phyloP scores from a whole-genome alignment of 2,888 invertebrate species.

The Drosophila aldrichi region DNA sequence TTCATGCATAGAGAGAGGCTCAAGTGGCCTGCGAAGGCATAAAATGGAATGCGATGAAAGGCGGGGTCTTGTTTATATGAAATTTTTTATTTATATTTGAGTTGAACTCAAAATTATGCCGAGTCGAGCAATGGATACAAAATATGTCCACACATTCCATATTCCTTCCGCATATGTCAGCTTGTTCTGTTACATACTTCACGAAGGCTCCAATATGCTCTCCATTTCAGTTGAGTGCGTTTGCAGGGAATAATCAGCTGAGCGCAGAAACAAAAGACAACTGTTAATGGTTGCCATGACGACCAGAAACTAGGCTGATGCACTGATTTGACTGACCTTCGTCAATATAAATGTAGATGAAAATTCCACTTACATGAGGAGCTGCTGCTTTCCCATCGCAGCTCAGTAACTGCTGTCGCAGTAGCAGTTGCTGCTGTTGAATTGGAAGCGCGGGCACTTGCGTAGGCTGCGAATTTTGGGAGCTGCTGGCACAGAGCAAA shows the following conservation, averaged over 20 bases:
- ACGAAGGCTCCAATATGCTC: background rate
- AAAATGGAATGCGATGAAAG: background rate
- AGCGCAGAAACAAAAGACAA: background rate
- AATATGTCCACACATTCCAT: too few species aligned
- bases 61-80: background rate
- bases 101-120: background rate
- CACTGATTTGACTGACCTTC: background rate
- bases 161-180: too few species aligned
- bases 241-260: conserved; percentile 33
- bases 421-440: conserved; percentile 31
- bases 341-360: background rate
- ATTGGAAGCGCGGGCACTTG: conserved; percentile 9
- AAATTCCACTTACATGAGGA: conserved; percentile 26
- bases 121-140: too few species aligned
- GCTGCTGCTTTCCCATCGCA: background rate
- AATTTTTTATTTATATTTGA: background rate
- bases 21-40: background rate
- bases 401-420: conserved; percentile 16
- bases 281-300: conserved; percentile 14
- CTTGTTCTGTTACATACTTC: background rate
- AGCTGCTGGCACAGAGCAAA: conserved; percentile 5
- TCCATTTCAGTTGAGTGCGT: background rate
- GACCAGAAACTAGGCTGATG: background rate
- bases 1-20: background rate
- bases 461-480: background rate